Conservation (phyloP, 1,140 invertebrate species). For the Ladona fulva region DNA sequence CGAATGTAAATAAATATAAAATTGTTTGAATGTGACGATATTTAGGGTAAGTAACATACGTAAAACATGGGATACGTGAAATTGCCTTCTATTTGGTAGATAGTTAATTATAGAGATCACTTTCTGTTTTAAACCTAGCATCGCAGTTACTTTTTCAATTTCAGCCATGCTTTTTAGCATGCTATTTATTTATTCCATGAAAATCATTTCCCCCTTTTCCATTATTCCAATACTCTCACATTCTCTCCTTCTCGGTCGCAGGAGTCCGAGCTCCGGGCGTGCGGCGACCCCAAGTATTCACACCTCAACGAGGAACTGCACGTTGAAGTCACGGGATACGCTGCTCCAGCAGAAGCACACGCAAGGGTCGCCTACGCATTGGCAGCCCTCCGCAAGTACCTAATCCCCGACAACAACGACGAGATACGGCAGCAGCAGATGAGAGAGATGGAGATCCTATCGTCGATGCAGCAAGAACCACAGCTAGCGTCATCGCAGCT, state of each 20-base stretch:
- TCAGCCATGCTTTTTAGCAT: too few species aligned
- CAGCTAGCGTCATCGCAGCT: conserved; percentile 31
- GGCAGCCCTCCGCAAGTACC: conserved; percentile 52
- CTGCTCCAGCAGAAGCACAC: conserved; percentile 84
- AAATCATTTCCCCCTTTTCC: too few species aligned
- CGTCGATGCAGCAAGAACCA: neutral
- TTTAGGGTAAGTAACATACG: too few species aligned
- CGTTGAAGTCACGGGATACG: conserved; percentile 82
- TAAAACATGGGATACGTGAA: too few species aligned
- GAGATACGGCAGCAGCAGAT: conserved; percentile 70
- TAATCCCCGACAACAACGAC: conserved; percentile 50
- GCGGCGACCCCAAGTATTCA: conserved; percentile 82
- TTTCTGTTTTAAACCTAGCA: too few species aligned
- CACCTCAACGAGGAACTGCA: conserved; percentile 90
- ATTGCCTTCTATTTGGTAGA: too few species aligned
- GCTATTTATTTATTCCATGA: too few species aligned
- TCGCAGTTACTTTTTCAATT: too few species aligned
- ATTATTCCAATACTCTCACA: neutral
- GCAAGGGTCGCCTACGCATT: conserved; percentile 82
- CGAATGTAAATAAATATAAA: too few species aligned
- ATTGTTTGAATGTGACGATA: too few species aligned
- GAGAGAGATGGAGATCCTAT: conserved; percentile 50
- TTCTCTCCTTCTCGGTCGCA: conserved; percentile 34
- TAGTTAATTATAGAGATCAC: too few species aligned
- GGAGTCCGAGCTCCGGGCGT: conserved; percentile 80